Evolutionary conservation across 92 coral and sea anemone genomes (phyloP), one percentile per base, ranked within the genome.

Genomic region (Phymanthus crucifer): DNA sequence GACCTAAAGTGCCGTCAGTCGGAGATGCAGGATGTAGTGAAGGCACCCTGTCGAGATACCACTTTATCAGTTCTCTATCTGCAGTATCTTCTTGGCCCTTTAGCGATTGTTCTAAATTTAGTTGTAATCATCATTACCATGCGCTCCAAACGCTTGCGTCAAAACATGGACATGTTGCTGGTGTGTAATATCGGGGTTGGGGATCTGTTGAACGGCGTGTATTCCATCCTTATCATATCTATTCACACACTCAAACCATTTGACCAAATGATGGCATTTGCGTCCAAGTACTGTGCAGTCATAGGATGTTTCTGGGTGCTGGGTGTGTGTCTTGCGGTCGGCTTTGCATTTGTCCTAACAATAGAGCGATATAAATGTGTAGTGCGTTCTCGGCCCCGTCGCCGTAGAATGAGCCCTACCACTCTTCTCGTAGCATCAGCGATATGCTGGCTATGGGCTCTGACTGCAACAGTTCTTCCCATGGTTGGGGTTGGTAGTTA

Each of bases 181-280:
- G 76, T 79, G 6, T 33, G 74, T 14, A 79, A 79, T 34, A 79
- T 80, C 40, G 84, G 78, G 27, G 57, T 80, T 57, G 78, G 84
- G 0, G 84, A 80, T 32, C 40, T 80, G 46, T 47, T 66, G 21
- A 71, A 43, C 70, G 78, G 78, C 19, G 16, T 72, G 37, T 80
- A 80, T 36, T 80, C 84, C 2, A 21, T 80, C 17, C 6, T 52
- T 13, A 79, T 79, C 75, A 50, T 52, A 47, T 67, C 83, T 37
- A n/a, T 69, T 24, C 83, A 79, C 34, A 10, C 17, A 23, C 7
- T 61, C 29, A 66, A 45, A 19, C 46, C 83, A 17, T 79, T 79
- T 37, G 37, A 67, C 9, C 64, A 79, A 43, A 79, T 79, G 83
- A 0, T 64, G 5, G 7, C 23, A n/a, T 79, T 79, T 67, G 83